These are phyloP conservation scores for Xanthia togata DNA, from an alignment of 2,888 invertebrate species.

Conservation along the genomic window DNA sequence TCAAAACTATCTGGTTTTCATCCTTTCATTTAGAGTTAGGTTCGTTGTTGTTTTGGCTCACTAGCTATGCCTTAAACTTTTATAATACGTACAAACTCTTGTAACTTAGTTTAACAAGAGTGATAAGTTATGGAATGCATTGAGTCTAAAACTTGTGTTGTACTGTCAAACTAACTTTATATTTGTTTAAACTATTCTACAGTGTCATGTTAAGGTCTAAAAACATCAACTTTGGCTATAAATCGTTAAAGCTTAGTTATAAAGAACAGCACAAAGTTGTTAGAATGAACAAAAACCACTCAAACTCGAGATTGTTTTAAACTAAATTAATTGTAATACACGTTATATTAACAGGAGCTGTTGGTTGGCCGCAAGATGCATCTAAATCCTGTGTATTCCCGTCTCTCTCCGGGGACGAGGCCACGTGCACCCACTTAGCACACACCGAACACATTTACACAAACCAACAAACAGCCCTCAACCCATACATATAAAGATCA, in stretches of 20 bases:
- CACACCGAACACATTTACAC: constrained; percentile 79
- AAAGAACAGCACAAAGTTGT: constrained; percentile 56
- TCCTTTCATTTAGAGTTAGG: not conserved
- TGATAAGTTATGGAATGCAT: constrained; percentile 48
- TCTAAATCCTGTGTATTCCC: constrained; percentile 83
- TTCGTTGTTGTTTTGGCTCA: constrained; percentile 7
- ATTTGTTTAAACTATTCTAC: constrained; percentile 43
- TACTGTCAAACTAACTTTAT: constrained; percentile 30
- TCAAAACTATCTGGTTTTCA: not conserved
- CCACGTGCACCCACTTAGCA: constrained; percentile 89
- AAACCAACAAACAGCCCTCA: constrained; percentile 75
- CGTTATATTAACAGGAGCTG: constrained; percentile 83
- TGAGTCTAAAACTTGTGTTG: constrained; percentile 50
- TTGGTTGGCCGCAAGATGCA: constrained; percentile 86
- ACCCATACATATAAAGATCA: constrained; percentile 76
- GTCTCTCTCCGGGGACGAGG: constrained; percentile 78
- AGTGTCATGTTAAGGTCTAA: constrained; percentile 29
- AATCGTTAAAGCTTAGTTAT: constrained; percentile 52
- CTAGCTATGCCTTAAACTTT: constrained; percentile 31
- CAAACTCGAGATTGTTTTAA: constrained; percentile 76
- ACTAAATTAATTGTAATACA: constrained; percentile 85
- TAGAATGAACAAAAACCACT: constrained; percentile 48
- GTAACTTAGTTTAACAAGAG: constrained; percentile 47
- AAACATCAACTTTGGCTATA: constrained; percentile 42
- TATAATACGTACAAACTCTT: constrained; percentile 20